Conservation (phyloP, 1,140 invertebrate genomes). For the Rhagoletis zephyria region DNA sequence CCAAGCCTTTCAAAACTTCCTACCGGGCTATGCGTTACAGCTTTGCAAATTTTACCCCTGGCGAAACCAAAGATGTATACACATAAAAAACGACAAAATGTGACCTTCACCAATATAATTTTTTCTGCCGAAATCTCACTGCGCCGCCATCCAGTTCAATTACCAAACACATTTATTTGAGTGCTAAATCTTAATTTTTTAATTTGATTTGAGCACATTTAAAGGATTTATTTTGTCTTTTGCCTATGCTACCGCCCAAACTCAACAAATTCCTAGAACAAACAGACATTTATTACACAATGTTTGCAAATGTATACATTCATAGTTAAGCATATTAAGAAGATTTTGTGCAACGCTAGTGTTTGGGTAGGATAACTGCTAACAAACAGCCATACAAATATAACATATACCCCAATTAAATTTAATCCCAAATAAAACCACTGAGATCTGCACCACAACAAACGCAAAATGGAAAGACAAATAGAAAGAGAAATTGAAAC, state of each 20-base stretch:
- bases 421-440: constrained; percentile 36
- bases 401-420: constrained; percentile 33
- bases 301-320: not conserved
- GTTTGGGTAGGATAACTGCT: not conserved
- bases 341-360: not conserved
- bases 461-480: not conserved
- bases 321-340: not conserved
- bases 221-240: constrained; percentile 14
- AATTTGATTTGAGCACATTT: constrained; percentile 17
- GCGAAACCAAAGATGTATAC: too few species aligned
- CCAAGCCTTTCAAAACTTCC: too few species aligned
- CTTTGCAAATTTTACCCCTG: too few species aligned
- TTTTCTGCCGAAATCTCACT: too few species aligned
- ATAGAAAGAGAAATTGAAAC: constrained; percentile 2
- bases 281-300: not conserved
- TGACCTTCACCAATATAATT: too few species aligned
- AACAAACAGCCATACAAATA: not conserved
- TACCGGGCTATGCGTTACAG: too few species aligned
- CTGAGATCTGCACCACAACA: not conserved
- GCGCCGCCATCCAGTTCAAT: not conserved
- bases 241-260: not conserved
- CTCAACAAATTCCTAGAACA: not conserved
- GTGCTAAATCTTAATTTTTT: constrained; percentile 15
- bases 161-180: constrained; percentile 15
- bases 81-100: too few species aligned